Conservation (phyloP, 2,113 vertebrate species). For the Catharus bicknelli region DNA sequence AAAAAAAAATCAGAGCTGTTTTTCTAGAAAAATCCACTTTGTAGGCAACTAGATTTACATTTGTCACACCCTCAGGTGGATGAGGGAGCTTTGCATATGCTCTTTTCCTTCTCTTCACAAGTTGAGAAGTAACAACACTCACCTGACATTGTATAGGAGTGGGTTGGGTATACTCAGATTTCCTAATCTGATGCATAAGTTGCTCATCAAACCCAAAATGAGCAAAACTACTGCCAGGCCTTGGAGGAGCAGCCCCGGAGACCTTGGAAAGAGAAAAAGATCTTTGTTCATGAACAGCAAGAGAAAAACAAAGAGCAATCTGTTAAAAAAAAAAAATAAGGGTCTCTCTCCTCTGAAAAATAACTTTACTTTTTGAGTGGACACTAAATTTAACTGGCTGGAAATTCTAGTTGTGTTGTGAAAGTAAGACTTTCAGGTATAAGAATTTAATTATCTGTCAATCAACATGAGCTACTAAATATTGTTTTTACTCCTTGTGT, state of each 20-base stretch:
- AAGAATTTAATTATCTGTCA: not conserved
- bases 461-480: not conserved
- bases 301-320: not conserved
- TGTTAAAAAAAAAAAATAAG: not conserved
- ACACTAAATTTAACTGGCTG: not conserved
- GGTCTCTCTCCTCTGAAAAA: not conserved
- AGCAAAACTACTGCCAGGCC: slow-evolving; percentile 94
- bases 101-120: not conserved
- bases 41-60: not conserved
- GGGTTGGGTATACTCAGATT: slow-evolving; percentile 98
- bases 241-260: slow-evolving; percentile 94
- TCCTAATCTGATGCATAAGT: slow-evolving; percentile 96
- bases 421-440: not conserved
- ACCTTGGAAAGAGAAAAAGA: slow-evolving; percentile 80
- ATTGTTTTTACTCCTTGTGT: fast-evolving
- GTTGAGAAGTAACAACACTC: slow-evolving; percentile 1
- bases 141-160: slow-evolving; percentile 99
- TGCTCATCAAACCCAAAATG: slow-evolving; percentile 98
- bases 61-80: not conserved
- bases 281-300: not conserved
- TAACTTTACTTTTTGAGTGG: not conserved
- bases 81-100: not conserved
- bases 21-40: not conserved
- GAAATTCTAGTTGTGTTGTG: not conserved
- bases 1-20: not conserved